phyloP scores from a whole-genome alignment of 2,888 invertebrate species.

The Leistus spinibarbis region DNA sequence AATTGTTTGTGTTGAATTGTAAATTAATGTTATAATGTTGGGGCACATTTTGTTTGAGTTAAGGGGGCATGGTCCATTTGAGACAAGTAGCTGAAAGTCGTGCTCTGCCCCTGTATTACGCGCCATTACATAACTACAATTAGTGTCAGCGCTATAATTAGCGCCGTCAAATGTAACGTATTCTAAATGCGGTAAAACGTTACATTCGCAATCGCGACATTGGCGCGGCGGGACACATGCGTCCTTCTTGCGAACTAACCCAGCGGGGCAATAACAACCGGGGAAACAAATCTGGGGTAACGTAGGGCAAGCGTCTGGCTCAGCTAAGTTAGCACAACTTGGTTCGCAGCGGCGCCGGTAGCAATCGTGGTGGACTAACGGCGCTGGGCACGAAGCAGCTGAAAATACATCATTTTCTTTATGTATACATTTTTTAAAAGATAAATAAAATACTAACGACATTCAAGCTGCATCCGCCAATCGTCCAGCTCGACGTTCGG shows the following conservation, averaged over 20 bases:
- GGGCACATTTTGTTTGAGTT: constrained; percentile 66
- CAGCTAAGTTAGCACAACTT: constrained; percentile 69
- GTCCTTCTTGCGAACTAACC: constrained; percentile 69
- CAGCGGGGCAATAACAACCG: constrained; percentile 85
- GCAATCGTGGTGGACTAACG: constrained; percentile 82
- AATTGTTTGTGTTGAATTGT: constrained; percentile 60
- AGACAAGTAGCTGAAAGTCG: constrained; percentile 64
- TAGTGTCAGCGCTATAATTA: constrained; percentile 79
- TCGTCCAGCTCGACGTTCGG: constrained; percentile 67
- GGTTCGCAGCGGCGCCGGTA: constrained; percentile 80
- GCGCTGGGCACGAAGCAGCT: constrained; percentile 75
- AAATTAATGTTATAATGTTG: constrained; percentile 70
- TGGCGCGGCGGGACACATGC: constrained; percentile 72
- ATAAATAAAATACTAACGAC: constrained; percentile 71
- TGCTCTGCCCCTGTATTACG: constrained; percentile 64
- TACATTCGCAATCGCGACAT: constrained; percentile 76
- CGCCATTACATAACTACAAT: constrained; percentile 83
- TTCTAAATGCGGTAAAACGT: constrained; percentile 78
- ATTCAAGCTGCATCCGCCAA: constrained; percentile 75
- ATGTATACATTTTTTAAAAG: neutral
- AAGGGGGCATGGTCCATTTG: constrained; percentile 72
- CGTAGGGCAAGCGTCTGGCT: constrained; percentile 66
- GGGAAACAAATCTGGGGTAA: constrained; percentile 75
- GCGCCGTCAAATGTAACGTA: constrained; percentile 83
- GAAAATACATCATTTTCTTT: constrained; percentile 22